Evolutionary conservation across 2,797 vertebrate species (phyloP), one percentile per base, ranked within the genome.

Genomic region (Esox lucius): DNA sequence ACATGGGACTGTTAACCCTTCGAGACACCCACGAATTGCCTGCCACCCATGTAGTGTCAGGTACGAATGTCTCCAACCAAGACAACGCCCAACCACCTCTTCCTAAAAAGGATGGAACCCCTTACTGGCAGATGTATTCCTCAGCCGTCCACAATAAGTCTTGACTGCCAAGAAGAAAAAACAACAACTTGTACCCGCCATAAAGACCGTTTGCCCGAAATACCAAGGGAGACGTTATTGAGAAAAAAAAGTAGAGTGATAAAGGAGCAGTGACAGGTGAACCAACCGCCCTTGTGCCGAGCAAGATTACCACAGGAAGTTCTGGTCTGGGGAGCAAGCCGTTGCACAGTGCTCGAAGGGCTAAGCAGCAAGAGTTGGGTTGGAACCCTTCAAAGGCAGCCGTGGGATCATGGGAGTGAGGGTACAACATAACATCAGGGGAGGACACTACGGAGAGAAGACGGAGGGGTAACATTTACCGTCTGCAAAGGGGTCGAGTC

Each of bases 401-500:
- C 83, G 82, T 79, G 77, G 69, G 74, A 35, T 74, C 62, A 80
- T 69, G 85, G 75, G 80, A 82, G 78, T 68, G 76, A 85, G 75
- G 74, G 80, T 83, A 80, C 81, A 79, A 83, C 77, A 74, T 70
- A 68, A 24, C 68, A 73, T 48, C 39, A 17, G 73, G 78, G 81
- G 28, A 80, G 73, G 80, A 80, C 72, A 69, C 82, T 79, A 87
- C 71, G 66, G 73, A 72, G 76, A 65, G 66, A 81, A 71, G 72
- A 85, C 42, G 78, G 85, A 83, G 39, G 51, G 71, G 74, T 31
- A 6, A 82, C 83, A 96, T 96, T 98, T 99, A 99, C 98, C 98
- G 82, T 99, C 98, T 96, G 98, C 98, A 93, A 99, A 99, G 17
- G 98, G 98, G 91, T 99, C 98, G 67, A 96, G 97, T 70, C 98